Percentiles rank a stretch among this genome's conserved stretches.
Evolutionary conservation across 2,113 vertebrate genomes (phyloP).

Genomic region (Phoenicopterus ruber): DNA sequence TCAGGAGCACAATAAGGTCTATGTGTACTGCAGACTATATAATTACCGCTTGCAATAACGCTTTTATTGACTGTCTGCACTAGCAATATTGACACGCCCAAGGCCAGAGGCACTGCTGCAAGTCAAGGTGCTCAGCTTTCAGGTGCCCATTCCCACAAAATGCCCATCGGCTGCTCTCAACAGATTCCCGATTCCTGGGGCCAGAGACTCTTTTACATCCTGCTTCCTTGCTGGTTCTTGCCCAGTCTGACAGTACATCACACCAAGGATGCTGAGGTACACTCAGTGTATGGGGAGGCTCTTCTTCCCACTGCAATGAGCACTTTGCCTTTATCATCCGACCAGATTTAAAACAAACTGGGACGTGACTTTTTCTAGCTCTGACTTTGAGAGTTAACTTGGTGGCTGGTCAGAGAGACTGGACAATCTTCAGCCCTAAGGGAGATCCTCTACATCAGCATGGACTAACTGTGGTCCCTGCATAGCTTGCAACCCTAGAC

Average conservation of each 20-base stretch:
- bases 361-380: background rate
- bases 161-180: background rate
- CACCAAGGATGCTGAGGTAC: background rate
- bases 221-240: background rate
- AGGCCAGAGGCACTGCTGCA: background rate
- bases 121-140: background rate
- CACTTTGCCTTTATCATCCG: background rate
- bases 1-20: background rate
- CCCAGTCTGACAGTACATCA: background rate
- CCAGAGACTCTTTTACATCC: background rate
- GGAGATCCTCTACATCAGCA: background rate
- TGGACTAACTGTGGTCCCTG: background rate
- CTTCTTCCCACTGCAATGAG: background rate
- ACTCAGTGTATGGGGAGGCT: no score
- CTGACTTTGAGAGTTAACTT: background rate
- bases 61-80: background rate
- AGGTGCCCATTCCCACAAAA: background rate
- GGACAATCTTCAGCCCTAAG: background rate
- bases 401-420: background rate
- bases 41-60: background rate
- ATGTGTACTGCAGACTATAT: background rate
- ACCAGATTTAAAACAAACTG: background rate
- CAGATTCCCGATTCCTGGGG: background rate
- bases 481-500: background rate
- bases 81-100: background rate